Evolutionary conservation across 2,113 vertebrate genomes (phyloP), one percentile per base, ranked within the genome.

Genomic region (Ginglymostoma cirratum): DNA sequence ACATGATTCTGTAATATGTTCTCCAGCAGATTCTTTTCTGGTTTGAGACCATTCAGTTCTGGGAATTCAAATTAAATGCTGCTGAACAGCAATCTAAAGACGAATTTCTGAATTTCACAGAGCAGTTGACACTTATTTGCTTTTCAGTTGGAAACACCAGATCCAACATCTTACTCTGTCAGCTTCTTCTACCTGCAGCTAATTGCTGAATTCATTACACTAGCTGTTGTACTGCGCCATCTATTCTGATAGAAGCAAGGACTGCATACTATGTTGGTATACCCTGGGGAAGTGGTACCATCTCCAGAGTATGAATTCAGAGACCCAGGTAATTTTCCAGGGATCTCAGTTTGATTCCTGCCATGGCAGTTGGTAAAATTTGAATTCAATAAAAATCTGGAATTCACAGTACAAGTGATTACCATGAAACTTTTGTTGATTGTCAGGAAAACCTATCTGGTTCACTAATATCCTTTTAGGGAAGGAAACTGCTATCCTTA

Each of bases 181-280:
- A 89, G 48, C 24, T 27, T 89, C 86, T 89, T 55, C 48, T 24
- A 89, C 48, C 24, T 55, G 86, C 27, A 55, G 27, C 86, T 89
- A 89, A 89, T 89, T 89, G 48, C 23, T 89, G 52, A 89, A 89
- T 89, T 89, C 86, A 89, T 89, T 30, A 55, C 21, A 30, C 86
- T 24, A 55, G 45, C 24, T 89, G 52, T 55, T 48, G 10, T 89
- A 89, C 48, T 52, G 48, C 34, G 45, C 86, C 52, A 89, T 34
- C 30, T 55, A 89, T 15, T 55, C 86, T 89, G 38, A 89, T 34
- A 89, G 27, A 10, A 87, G 48, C 23, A 87, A 12, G 45, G 85
- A 87, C 7, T 87, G 85, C 23, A 48, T 10, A 48, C 86, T 6
- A 83, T 83, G 86, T 10, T 34, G 12, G 12, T 10, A 61, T 61